Base-by-base conservation (phyloP, 2,113 vertebrate species). In the Nicator chloris region DNA sequence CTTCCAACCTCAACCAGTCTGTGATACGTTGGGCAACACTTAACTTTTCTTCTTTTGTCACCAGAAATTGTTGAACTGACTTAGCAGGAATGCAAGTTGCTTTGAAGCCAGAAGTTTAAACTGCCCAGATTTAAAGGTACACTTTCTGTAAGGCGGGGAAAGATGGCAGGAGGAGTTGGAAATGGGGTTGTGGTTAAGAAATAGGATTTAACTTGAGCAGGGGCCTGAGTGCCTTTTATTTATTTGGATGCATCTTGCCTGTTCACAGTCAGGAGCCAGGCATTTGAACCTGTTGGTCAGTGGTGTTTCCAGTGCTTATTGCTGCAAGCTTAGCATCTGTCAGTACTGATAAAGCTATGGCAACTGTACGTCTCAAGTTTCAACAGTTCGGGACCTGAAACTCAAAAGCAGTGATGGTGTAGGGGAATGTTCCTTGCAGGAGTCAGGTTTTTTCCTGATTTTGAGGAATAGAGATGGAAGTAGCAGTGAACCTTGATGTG, bases 61-160 rank as follows among this genome's bases (percentile, higher is more conserved):
- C 79, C 79, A 93, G 91, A 92, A 93, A 68, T 76, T 79, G 71
- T 93, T 88, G 79, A 93, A 82, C 70, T 95, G 86, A 69, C 59
- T 83, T 90, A 88, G 63, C 76, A 95, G 93, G 86, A 82, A 44
- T 88, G 84, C 59, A 85, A 40, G 76, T 72, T 86, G 66, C 44
- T 90, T 80, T 64, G 88, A 86, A 95, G 86, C 33, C 91, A 72
- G 86, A 95, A 86, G 76, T 37, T 90, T 64, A 80, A 82, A 66
- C 82, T 90, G 27, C 82, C 88, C 70, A 82, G 45, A 61, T 88
- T 76, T 80, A 79, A 64, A 90, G 66, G 61, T 93, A 60, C 27
- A 35, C 49, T 76, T 71, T 21, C 33, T 82, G 79, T 72, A 44
- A 68, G 66, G 71, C 63, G 76, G 20, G 66, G 59, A 51, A 64